These are phyloP conservation scores for Oreotrochilus melanogaster DNA, from an alignment of 2,113 vertebrate species.

Conservation along the genomic window DNA sequence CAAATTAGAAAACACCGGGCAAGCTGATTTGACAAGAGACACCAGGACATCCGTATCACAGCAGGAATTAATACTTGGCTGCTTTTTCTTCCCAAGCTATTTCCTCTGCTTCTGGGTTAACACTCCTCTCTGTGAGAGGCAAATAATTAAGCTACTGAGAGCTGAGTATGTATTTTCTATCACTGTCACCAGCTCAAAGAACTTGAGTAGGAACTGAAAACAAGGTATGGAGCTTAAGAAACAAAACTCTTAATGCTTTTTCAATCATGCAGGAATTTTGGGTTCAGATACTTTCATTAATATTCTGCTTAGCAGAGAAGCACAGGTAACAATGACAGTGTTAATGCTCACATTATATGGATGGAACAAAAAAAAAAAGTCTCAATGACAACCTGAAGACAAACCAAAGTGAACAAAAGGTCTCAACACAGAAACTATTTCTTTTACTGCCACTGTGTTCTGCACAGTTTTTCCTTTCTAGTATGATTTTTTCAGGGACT, in stretches of 20 bases:
- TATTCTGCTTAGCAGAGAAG: not conserved
- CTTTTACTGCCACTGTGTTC: not conserved
- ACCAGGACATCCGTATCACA: not conserved
- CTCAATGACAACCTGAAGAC: not conserved
- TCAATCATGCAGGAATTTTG: not conserved
- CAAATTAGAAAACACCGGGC: not conserved
- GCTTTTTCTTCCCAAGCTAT: not conserved
- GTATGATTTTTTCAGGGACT: not conserved
- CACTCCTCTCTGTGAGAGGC: fast-evolving
- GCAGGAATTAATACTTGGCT: not conserved
- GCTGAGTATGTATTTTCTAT: not conserved
- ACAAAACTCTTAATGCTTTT: not conserved
- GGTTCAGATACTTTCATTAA: not conserved
- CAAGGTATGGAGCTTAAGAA: not conserved
- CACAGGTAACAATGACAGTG: not conserved
- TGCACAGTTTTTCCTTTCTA: not conserved
- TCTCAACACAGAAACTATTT: not conserved
- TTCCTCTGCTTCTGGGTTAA: not conserved
- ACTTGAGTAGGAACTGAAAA: not conserved
- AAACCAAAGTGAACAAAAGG: not conserved
- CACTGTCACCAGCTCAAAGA: not conserved
- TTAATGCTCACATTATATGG: not conserved
- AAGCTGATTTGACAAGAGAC: not conserved
- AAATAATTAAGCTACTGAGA: not conserved
- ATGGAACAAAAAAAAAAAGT: not conserved